Conservation (phyloP, 2,888 invertebrate species). For the Sialis fuliginosa region DNA sequence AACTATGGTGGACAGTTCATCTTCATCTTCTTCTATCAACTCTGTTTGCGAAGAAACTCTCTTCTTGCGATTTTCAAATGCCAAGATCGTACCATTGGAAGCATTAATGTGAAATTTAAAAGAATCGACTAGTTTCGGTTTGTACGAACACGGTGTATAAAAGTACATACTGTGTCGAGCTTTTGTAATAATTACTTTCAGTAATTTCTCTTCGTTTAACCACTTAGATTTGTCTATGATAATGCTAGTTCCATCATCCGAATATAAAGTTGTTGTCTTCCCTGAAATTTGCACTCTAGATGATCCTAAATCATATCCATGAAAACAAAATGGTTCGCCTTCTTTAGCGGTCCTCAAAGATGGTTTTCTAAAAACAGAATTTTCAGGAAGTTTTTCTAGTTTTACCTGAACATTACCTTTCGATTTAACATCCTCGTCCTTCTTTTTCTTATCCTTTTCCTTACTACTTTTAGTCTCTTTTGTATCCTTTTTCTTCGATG, state of each 20-base stretch:
- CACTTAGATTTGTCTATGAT: constrained; percentile 15
- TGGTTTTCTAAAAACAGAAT: not conserved
- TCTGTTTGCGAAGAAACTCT: not conserved
- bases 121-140: constrained; percentile 1
- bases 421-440: not conserved
- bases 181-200: constrained; percentile 13
- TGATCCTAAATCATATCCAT: constrained; percentile 19
- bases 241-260: constrained; percentile 16
- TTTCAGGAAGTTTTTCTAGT: constrained; percentile 1
- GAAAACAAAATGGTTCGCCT: constrained; percentile 13
- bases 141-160: constrained; percentile 7
- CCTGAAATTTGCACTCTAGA: constrained; percentile 15
- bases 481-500: not conserved
- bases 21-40: not conserved
- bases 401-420: not conserved
- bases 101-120: constrained; percentile 17
- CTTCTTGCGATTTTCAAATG: constrained; percentile 11
- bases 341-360: constrained; percentile 7
- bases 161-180: constrained; percentile 13
- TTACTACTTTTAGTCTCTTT: constrained; percentile 4
- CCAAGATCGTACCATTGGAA: constrained; percentile 14
- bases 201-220: constrained; percentile 12
- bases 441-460: constrained; percentile 4
- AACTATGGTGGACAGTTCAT: not conserved
- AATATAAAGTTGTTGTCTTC: constrained; percentile 12